Evolutionary conservation across 35 echinoderm and acorn worm species (phyloP).

Genomic region (Heliocidaris tuberculata): DNA sequence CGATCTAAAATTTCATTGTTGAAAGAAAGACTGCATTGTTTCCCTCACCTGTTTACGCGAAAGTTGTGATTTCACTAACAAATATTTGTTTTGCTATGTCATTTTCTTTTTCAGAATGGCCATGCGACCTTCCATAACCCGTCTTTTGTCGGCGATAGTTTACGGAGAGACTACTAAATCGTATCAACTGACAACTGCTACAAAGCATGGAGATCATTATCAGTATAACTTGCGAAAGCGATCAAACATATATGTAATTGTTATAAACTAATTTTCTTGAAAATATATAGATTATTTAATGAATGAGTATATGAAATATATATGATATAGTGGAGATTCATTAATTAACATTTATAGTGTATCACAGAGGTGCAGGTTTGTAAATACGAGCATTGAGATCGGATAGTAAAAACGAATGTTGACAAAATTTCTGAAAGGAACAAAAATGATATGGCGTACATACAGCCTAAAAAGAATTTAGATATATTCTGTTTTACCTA

Average conservation of each 20-base stretch:
- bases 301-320: not conserved
- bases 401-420: too few relatives aligned
- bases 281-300: not conserved
- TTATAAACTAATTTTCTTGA: not conserved
- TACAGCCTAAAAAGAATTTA: too few relatives aligned
- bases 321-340: not conserved
- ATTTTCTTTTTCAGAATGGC: slow-evolving; percentile 22
- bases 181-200: not conserved
- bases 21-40: not conserved
- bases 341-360: too few relatives aligned
- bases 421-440: too few relatives aligned
- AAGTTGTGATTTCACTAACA: not conserved
- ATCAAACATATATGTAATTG: not conserved
- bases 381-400: too few relatives aligned
- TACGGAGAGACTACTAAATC: not conserved
- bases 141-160: slow-evolving; percentile 40
- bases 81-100: not conserved
- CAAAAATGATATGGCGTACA: too few relatives aligned
- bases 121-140: slow-evolving; percentile 26
- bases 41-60: not conserved
- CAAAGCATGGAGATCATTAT: not conserved
- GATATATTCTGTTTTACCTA: too few relatives aligned
- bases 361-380: too few relatives aligned
- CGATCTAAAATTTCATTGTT: too few relatives aligned
- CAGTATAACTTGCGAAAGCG: not conserved